A percentile compares a stretch with the other conserved stretches of the same genome.
phyloP scores from a whole-genome alignment of 2,888 invertebrate species.

The Stenolophus ochropezus region DNA sequence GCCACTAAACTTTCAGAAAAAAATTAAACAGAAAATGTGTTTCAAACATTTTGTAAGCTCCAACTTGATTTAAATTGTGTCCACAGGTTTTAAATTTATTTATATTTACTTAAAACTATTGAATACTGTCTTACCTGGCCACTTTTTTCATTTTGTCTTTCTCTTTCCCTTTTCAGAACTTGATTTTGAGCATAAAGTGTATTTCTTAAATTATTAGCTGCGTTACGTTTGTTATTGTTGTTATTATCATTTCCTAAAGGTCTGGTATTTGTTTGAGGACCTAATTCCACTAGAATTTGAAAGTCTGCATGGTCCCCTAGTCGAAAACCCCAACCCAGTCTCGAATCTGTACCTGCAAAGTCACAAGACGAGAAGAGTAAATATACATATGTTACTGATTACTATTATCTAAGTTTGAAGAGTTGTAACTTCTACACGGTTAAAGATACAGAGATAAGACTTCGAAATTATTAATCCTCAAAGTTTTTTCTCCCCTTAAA shows the following conservation, averaged over 20 bases:
- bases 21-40: too few relatives aligned
- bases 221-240: conserved; percentile 73
- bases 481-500: too few relatives aligned
- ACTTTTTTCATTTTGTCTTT: neutral
- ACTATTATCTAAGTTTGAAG: too few relatives aligned
- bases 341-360: conserved; percentile 84
- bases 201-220: conserved; percentile 69
- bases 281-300: conserved; percentile 84
- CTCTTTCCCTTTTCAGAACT: conserved; percentile 69
- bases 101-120: conserved; percentile 36
- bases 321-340: conserved; percentile 86
- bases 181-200: conserved; percentile 71
- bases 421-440: too few relatives aligned
- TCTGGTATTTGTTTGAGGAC: conserved; percentile 85
- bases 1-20: too few relatives aligned
- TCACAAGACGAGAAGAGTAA: neutral
- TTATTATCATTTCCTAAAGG: conserved; percentile 76
- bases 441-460: too few relatives aligned
- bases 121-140: conserved; percentile 44
- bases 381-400: too few relatives aligned
- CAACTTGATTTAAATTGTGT: too few relatives aligned
- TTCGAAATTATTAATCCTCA: too few relatives aligned
- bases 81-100: too few relatives aligned
- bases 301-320: conserved; percentile 89
- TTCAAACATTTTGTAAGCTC: too few relatives aligned